phyloP scores from a whole-genome alignment of 2,113 vertebrate genomes.

The Anas platyrhynchos region DNA sequence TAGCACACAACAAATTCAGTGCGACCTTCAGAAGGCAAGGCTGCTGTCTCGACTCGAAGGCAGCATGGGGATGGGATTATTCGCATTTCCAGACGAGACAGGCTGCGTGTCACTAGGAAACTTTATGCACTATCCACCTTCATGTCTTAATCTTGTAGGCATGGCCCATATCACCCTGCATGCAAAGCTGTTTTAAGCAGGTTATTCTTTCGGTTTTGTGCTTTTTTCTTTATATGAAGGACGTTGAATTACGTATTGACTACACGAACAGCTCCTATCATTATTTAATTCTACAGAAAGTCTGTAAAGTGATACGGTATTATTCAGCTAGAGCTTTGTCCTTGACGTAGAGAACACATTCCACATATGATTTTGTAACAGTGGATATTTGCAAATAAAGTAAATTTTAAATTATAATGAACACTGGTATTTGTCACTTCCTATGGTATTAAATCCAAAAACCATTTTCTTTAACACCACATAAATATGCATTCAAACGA shows the following conservation, averaged over 20 bases:
- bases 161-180: neutral
- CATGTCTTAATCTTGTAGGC: neutral
- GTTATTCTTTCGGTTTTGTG: accelerated
- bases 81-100: neutral
- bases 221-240: neutral
- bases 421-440: slow-evolving; percentile 43
- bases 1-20: neutral
- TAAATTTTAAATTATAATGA: slow-evolving; percentile 46
- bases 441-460: slow-evolving; percentile 43
- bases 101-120: neutral
- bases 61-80: neutral
- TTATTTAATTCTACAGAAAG: neutral
- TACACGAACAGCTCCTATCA: neutral
- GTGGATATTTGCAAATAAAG: slow-evolving; percentile 17
- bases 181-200: neutral
- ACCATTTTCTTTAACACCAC: slow-evolving; percentile 38
- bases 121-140: neutral
- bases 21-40: neutral
- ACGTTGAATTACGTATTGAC: accelerated
- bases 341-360: neutral
- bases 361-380: neutral
- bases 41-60: neutral
- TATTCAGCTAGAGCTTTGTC: neutral
- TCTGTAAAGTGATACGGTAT: neutral
- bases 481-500: slow-evolving; percentile 50